Conservation (phyloP, 1,140 invertebrate species). For the Antheraea pernyi region DNA sequence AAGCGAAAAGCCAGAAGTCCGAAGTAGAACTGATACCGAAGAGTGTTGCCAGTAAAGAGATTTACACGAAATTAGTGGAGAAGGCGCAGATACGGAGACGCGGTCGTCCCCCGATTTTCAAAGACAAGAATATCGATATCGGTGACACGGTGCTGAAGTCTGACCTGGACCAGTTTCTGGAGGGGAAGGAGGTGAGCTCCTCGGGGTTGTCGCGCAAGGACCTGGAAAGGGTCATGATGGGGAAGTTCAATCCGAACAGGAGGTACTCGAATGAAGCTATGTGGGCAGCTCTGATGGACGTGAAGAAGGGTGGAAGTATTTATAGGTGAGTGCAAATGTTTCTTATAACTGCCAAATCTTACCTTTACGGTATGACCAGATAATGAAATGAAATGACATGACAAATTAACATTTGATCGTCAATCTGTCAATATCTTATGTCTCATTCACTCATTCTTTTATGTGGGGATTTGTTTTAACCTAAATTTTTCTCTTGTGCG, state of each 20-base stretch:
- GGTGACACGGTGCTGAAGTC: slow-evolving; percentile 70
- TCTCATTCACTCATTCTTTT: no score
- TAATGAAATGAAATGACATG: no score
- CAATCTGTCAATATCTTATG: no score
- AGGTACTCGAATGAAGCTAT: slow-evolving; percentile 71
- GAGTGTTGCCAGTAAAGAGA: slow-evolving; percentile 37
- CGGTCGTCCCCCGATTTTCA: slow-evolving; percentile 63
- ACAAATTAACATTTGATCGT: no score
- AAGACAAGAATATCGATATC: slow-evolving; percentile 67
- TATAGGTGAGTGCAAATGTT: slow-evolving; percentile 57
- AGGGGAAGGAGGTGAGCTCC: slow-evolving; percentile 73
- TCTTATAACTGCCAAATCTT: no score
- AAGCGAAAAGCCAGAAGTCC: slow-evolving; percentile 48
- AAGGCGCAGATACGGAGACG: slow-evolving; percentile 45
- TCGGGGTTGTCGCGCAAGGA: slow-evolving; percentile 72
- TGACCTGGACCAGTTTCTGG: slow-evolving; percentile 73
- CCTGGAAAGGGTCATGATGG: slow-evolving; percentile 76
- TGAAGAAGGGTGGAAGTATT: slow-evolving; percentile 78
- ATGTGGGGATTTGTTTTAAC: no score
- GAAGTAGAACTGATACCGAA: slow-evolving; percentile 67
- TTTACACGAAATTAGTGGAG: slow-evolving; percentile 46
- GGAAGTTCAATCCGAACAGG: slow-evolving; percentile 75
- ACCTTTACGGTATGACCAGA: no score
- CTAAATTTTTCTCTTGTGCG: no score
- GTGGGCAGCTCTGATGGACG: slow-evolving; percentile 78